Base-by-base conservation (phyloP, 1,140 invertebrate genomes). In the Eubasilissa regina region DNA sequence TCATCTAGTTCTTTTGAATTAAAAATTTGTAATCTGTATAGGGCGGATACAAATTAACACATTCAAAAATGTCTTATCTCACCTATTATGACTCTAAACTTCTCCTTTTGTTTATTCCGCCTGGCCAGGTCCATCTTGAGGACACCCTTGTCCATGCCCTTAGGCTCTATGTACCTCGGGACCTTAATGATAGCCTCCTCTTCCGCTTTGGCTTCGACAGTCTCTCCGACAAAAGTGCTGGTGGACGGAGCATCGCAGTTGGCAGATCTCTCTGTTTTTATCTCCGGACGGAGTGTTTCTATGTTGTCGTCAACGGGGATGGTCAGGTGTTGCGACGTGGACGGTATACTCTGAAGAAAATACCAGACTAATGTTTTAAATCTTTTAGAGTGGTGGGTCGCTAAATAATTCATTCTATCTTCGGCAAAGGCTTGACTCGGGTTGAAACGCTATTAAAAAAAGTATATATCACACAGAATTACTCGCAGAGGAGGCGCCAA, bases 1-100 rank as follows among this genome's bases (percentile, higher is more conserved):
- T n/a, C n/a, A n/a, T n/a, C n/a, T n/a, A n/a, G n/a, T n/a, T n/a
- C n/a, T n/a, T n/a, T n/a, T n/a, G n/a, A n/a, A n/a, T n/a, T n/a
- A 13, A 64, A 64, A 43, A 1, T 7, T 21, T 10, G 3, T 13
- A 43, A 13, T n/a, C 17, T 4, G 60, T 19, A 43, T 64, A 13
- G 10, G n/a, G n/a, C n/a, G n/a, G n/a, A n/a, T n/a, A 13, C 19
- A 56, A 13, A 51, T n/a, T 51, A 12, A 51, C 11, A 51, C 51
- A 53, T 3, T 4, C 0, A 17, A 53, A 62, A 47, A 45, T 45
- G 19, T 25, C 3, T 25, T 25, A 53, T 64, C 82, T 86, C 62
- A 89, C 88, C 88, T 64, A 89, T 88, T 78, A 89, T 86, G 68
- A 89, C 85, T 75, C 88, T 85, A 75, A 87, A 89, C 55, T 87